Percentiles rank a stretch among this genome's conserved stretches.
Conservation (phyloP, 2,888 invertebrate species). For the Unio pictorum region DNA sequence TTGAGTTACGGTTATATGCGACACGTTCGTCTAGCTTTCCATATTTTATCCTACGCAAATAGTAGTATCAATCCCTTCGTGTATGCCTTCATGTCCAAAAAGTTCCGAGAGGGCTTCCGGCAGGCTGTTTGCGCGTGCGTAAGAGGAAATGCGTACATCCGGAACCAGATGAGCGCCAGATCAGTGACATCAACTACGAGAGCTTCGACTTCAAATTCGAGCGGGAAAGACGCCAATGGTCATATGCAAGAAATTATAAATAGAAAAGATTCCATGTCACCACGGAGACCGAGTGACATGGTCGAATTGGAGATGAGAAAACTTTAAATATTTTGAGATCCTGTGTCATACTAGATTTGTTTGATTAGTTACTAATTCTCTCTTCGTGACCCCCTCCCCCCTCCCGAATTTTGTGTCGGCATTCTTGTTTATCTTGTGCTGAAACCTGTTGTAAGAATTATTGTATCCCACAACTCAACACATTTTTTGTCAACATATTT, state of each 20-base stretch:
- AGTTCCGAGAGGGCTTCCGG: conserved; percentile 75
- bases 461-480: too few relatives aligned
- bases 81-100: conserved; percentile 83
- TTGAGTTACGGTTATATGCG: conserved; percentile 75
- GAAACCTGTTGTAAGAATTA: too few relatives aligned
- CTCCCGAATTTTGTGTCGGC: too few relatives aligned
- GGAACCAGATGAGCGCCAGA: conserved; percentile 25
- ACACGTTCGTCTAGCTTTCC: conserved; percentile 78
- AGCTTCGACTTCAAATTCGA: conserved; percentile 24
- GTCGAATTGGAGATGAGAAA: conserved; percentile 15
- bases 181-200: conserved; percentile 35
- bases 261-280: conserved; percentile 16
- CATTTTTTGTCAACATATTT: too few relatives aligned
- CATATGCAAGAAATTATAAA: conserved; percentile 4
- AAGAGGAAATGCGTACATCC: conserved; percentile 23
- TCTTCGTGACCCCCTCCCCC: too few relatives aligned
- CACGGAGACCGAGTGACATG: conserved; percentile 25
- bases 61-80: conserved; percentile 83
- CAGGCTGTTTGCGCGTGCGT: conserved; percentile 53
- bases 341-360: too few relatives aligned
- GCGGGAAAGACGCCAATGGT: conserved; percentile 8
- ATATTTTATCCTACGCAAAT: conserved; percentile 81
- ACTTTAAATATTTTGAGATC: neutral
- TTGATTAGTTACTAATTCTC: too few relatives aligned
- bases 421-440: too few relatives aligned